Conservation (phyloP, 2,888 invertebrate species). For the Harmothoe impar region DNA sequence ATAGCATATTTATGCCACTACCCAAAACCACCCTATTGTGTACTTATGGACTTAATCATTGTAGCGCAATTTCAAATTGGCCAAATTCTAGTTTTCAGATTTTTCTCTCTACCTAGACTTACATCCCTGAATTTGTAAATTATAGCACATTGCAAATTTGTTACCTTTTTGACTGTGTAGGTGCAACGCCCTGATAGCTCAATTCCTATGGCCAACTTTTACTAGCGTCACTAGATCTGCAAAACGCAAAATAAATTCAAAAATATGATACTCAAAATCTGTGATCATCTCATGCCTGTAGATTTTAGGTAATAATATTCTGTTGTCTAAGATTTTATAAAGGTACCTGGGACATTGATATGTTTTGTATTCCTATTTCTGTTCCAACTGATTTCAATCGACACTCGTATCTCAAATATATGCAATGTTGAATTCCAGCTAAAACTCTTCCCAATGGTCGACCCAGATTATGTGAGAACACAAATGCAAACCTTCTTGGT, state of each 20-base stretch:
- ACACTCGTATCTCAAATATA: background rate
- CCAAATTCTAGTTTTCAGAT: no score
- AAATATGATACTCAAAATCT: no score
- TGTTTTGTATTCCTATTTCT: no score
- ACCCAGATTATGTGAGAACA: conserved; percentile 3
- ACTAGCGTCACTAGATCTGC: background rate
- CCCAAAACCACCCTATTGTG: background rate
- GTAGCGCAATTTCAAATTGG: background rate
- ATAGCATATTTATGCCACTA: background rate
- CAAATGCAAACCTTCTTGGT: background rate
- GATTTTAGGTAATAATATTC: no score
- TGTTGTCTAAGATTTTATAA: no score
- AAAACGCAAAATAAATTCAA: background rate
- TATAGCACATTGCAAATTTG: no score
- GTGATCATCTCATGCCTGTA: no score
- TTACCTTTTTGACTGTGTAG: background rate
- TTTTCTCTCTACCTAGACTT: no score
- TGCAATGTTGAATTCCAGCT: background rate
- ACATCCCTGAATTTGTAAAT: background rate
- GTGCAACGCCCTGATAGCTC: background rate
- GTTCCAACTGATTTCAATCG: background rate
- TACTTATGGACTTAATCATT: background rate
- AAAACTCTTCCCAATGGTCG: conserved; percentile 9
- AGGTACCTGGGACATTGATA: no score
- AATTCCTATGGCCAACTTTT: background rate